Conservation (phyloP, 2,113 vertebrate genomes). For the Eudyptes chrysolophus region DNA sequence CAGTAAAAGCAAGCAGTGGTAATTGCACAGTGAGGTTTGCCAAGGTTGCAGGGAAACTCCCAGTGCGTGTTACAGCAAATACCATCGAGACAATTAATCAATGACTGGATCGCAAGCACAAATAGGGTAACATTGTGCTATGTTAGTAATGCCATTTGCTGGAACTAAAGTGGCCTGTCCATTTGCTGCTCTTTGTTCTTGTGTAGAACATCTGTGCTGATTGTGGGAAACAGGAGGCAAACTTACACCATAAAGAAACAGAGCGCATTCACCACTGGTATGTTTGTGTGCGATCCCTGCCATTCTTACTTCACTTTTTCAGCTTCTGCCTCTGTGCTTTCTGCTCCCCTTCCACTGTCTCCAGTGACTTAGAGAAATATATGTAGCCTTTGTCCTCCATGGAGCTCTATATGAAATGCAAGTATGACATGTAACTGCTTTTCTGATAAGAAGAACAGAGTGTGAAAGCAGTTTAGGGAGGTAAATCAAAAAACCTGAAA, state of each 20-base stretch:
- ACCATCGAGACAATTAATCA: neutral
- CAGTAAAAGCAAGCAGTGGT: neutral
- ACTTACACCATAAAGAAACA: neutral
- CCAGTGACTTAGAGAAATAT: neutral
- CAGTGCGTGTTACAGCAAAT: neutral
- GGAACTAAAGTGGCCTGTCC: neutral
- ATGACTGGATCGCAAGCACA: neutral
- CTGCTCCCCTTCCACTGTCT: neutral
- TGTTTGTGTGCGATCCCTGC: fast-evolving
- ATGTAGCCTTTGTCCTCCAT: neutral
- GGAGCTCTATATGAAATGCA: neutral
- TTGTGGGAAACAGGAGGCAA: neutral
- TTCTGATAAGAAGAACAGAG: neutral
- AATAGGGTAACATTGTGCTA: neutral
- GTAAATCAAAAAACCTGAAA: neutral
- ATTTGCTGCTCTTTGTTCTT: neutral
- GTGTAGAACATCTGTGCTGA: neutral
- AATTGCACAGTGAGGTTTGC: neutral
- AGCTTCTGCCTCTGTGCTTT: neutral
- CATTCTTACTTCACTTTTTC: neutral
- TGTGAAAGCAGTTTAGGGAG: neutral
- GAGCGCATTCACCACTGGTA: fast-evolving
- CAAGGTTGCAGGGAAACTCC: neutral
- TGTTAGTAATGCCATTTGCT: neutral
- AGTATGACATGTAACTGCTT: neutral